Percentiles rank a stretch among this genome's conserved stretches.
Evolutionary conservation across 2,888 invertebrate species (phyloP).

Genomic region (Lasioglossum marginatum): DNA sequence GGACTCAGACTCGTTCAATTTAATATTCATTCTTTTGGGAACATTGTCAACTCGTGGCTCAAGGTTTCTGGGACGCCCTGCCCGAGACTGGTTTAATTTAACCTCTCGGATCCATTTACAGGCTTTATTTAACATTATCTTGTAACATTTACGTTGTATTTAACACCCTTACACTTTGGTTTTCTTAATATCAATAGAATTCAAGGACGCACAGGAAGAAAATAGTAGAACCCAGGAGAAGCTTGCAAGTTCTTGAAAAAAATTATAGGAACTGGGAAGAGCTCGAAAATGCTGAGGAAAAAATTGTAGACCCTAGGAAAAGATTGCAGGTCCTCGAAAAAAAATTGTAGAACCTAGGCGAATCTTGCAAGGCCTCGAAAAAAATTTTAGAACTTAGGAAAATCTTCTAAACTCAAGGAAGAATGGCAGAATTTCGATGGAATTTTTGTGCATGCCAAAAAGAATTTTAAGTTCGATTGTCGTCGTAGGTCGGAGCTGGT

Average conservation of each 20-base stretch:
- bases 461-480: background rate
- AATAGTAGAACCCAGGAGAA: background rate
- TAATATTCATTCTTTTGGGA: background rate
- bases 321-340: no score
- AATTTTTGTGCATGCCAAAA: background rate
- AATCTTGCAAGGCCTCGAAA: no score
- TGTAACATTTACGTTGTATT: background rate
- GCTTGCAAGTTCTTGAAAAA: no score
- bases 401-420: background rate
- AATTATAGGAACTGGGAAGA: no score
- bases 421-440: no score
- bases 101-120: background rate
- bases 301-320: no score
- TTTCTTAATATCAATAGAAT: background rate
- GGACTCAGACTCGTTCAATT: background rate
- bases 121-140: background rate
- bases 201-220: background rate
- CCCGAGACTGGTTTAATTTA: background rate
- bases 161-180: background rate
- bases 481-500: background rate
- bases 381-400: background rate
- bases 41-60: background rate
- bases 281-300: background rate
- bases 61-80: background rate
- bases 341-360: no score